Conservation (phyloP, 2,888 invertebrate genomes). For the Cyclophora albipunctata region DNA sequence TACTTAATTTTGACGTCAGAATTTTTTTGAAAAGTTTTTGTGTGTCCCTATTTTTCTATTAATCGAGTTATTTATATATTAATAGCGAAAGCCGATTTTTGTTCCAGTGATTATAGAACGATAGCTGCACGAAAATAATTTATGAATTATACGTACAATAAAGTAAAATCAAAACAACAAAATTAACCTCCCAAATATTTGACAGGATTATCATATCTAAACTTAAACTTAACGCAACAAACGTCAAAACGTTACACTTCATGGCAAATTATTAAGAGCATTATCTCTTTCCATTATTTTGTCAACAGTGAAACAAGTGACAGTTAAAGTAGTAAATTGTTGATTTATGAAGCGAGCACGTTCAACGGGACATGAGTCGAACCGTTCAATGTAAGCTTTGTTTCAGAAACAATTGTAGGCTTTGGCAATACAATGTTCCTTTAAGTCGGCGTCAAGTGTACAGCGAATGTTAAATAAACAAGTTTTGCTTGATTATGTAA, state of each 20-base stretch:
- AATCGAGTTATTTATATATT: too few species aligned
- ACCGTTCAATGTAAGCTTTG: conserved; percentile 25
- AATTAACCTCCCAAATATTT: conserved; percentile 11
- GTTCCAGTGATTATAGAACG: too few species aligned
- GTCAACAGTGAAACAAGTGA: conserved; percentile 44
- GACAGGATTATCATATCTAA: too few species aligned
- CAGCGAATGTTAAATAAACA: too few species aligned
- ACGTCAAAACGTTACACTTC: conserved; percentile 25
- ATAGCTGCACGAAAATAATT: too few species aligned
- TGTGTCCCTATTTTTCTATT: too few species aligned
- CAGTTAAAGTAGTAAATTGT: conserved; percentile 50
- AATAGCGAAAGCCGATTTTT: too few species aligned
- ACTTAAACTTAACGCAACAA: too few species aligned
- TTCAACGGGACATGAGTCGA: conserved; percentile 30
- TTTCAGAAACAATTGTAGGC: conserved; percentile 4
- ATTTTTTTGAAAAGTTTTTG: too few species aligned
- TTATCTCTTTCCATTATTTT: conserved; percentile 56
- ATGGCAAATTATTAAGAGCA: conserved; percentile 37
- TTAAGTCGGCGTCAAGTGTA: too few species aligned
- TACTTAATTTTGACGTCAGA: too few species aligned
- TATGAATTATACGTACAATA: conserved; percentile 1
- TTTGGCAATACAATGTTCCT: neutral
- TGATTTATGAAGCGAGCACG: conserved; percentile 41
- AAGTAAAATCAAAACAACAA: conserved; percentile 21
- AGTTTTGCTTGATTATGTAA: too few species aligned